Base-by-base conservation (phyloP, 2,113 vertebrate genomes). In the Mastomys natalensis region DNA sequence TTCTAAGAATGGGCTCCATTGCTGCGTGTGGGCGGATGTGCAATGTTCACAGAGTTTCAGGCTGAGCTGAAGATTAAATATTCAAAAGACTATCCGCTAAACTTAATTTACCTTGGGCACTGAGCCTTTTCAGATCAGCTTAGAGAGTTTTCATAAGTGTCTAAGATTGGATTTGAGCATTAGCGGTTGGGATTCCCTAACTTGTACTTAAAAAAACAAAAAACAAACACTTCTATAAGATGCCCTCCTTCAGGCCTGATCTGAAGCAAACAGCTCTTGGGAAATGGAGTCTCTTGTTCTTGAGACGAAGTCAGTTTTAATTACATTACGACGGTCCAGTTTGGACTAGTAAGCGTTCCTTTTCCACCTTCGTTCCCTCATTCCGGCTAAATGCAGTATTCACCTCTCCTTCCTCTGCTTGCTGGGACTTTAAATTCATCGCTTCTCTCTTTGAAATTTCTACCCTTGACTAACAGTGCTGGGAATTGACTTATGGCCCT, bases 401-500 rank as follows among this genome's bases (percentile, higher is more conserved):
- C 60, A 34, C 60, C 55, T 95, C 43, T 24, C 62, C 96, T 94
- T 93, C 58, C 85, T 96, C 73, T 94, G 72, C 92, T 97, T 94
- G 90, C 86, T 74, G 88, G 80, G 70, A 84, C 84, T 97, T 95
- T 93, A 97, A 98, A 98, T 96, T 97, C 95, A 97, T 97, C 96
- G 93, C 95, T 97, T 97, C 93, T 97, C 87, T 98, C 95, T 98
- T 95, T 97, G 94, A 97, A 96, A 91, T 97, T 97, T 98, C 97
- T 96, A 97, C 85, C 98, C 98, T 98, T 98, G 98, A 97, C 96
- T 98, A 98, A 96, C 96, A 96, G 96, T 4, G 73, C 97, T n/a
- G 70, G 97, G 98, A 98, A 98, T 88, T 98, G 97, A 97, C 98
- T 98, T 97, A 98, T 0, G 2, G 96, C 96, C 97, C 93, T 98